Base-by-base conservation (phyloP, 2,888 invertebrate species). In the Epistrophe eligans region DNA sequence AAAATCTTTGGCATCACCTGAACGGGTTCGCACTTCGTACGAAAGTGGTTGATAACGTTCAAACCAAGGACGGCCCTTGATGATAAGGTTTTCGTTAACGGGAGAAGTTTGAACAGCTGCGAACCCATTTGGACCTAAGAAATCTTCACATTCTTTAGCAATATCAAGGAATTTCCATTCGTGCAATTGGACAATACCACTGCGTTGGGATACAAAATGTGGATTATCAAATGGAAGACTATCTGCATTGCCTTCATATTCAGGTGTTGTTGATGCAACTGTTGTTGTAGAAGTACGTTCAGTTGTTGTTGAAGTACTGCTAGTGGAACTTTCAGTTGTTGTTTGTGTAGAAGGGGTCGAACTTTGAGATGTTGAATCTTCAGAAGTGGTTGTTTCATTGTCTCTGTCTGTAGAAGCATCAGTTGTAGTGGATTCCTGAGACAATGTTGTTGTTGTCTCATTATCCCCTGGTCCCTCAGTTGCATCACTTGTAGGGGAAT, bases 1-100 rank as follows among this genome's bases (percentile, higher is more conserved):
- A 90, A 98, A 96, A 71, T 96, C 95, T 0, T 91, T 90, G 90
- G 96, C 95, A 88, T 94, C 94, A 38, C 98, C 98, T 4, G 97
- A 97, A 83, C 97, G 94, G 0, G 97, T 96, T 0, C 91, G 92
- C 76, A 97, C 93, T 38, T 93, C 93, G 92, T 97, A 98, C 8
- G 97, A 97, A 84, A 97, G 94, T 0, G 97, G 96, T 91, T 97
- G 97, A 92, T 97, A 97, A 15, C 97, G 93, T 92, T 97, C 97
- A 95, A 95, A 97, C 97, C 97, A 98, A 0, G 97, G 96, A 10
- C 96, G 87, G 1, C 88, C 84, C 19, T 55, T 11, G 3, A 82
- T 71, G 19, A 82, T 64, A 0, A 88, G 58, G 35, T 83, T 82
- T 17, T 87, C 82, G 9, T 15, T 76, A 19, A 77, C 83, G 2